These are phyloP conservation scores for Tokudaia tokunoshimensis DNA, from an alignment of 2,797 vertebrate genomes.

Conservation along the genomic window DNA sequence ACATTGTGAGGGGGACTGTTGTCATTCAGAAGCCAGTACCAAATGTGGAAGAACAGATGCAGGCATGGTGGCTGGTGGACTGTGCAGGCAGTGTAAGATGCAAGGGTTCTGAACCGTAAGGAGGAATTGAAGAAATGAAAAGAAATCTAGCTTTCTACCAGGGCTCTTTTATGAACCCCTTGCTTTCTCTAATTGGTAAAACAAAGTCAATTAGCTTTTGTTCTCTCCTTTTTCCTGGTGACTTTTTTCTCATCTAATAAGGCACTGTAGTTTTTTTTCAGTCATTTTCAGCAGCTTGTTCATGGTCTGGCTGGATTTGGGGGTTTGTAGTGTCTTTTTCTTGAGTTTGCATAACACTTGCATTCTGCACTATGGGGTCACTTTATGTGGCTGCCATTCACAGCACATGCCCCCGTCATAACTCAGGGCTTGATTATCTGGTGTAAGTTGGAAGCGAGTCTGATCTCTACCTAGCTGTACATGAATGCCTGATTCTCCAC, in stretches of 20 bases:
- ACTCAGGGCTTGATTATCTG: neutral
- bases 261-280: neutral
- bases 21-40: neutral
- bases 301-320: neutral
- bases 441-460: constrained; percentile 28
- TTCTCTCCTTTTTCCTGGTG: constrained; percentile 41
- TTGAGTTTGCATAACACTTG: neutral
- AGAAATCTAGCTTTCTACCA: constrained; percentile 2
- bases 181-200: constrained; percentile 60
- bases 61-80: neutral
- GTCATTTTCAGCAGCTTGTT: neutral
- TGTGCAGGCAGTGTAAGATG: neutral
- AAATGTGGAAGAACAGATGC: constrained; percentile 55
- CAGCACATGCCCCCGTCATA: constrained; percentile 8
- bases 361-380: constrained; percentile 18
- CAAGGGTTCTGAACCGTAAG: neutral
- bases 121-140: constrained; percentile 38
- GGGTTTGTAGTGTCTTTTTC: neutral
- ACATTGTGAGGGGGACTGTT: neutral
- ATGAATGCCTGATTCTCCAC: neutral
- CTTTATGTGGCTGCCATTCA: neutral
- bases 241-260: neutral
- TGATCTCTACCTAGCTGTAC: constrained; percentile 9
- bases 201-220: constrained; percentile 53
- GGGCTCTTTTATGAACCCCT: constrained; percentile 2